Evolutionary conservation across 2,888 invertebrate species (phyloP), one percentile per base, ranked within the genome.

Genomic region (Agrotis clavis): DNA sequence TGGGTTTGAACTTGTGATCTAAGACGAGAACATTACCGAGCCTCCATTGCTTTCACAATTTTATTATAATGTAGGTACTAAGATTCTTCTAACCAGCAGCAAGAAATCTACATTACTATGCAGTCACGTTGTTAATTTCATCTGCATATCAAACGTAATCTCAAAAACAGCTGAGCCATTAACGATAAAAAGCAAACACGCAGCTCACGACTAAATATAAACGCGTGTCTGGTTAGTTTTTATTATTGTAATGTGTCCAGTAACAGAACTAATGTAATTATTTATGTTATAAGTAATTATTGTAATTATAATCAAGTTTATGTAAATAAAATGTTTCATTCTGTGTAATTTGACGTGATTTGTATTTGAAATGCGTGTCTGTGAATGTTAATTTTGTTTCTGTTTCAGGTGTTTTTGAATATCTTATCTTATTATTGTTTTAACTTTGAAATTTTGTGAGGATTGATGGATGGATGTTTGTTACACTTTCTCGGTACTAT

Each of bases 101-200:
- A 5, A 41, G 41, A 41, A 41, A 41, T 41, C 41, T 41, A 2
- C 41, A 41, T 41, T 41, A 2, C 41, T 41, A 41, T 11, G 41
- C 41, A 41, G 41, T 41, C 41, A 41, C 41, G 41, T 9, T 41
- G 41, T 41, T 41, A 41, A 41, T 54, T 50, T 30, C 19, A 64
- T 66, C 16, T 60, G 51, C 35, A 41, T 56, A 30, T 56, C 11
- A 59, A 41, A 73, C 13, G 30, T n/a, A 21, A 65, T 57, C 74
- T 67, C 66, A 47, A 71, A 72, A 76, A 80, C 63, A 53, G 25
- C 68, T 65, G 16, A 30, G 50, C 60, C 18, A 30, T 69, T 21
- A 35, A 70, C 4, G n/a, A 54, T 41, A 13, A 16, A 71, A 72
- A 67, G 47, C 66, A 79, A 83, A 77, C 83, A 80, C 16, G 30